Base-by-base conservation (phyloP, 2,797 vertebrate genomes). In the Mycteria americana region DNA sequence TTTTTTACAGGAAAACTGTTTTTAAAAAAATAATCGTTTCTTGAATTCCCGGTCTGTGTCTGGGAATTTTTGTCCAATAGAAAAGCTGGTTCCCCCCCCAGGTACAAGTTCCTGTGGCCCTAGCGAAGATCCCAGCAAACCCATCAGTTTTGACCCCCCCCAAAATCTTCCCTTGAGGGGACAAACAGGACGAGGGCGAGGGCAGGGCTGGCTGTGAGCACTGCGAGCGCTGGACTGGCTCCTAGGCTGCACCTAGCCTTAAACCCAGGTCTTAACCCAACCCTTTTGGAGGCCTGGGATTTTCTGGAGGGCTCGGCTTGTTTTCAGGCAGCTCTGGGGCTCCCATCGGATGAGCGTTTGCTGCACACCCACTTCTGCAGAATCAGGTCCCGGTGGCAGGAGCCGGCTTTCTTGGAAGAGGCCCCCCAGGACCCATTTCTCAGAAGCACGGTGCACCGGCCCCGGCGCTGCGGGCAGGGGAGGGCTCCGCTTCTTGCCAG, bases 381-480 rank as follows among this genome's bases (percentile, higher is more conserved):
- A 78, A n/a, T 0, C 22, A 0, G 7, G 16, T 73, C 48, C 68
- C 4, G 22, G 64, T 16, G 60, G 69, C 48, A 56, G 51, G 30
- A 64, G 39, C 48, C 1, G 2, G 30, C 3, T 13, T 74, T 77
- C 10, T 2, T 53, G 92, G 94, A 62, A 88, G 73, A 23, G 76
- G 53, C 2, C 2, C 78, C 62, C 69, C 67, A 15, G 67, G 72
- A 57, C 6, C 12, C 0, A 0, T 41, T 88, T 73, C 92, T 84
- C 0, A 0, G 82, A 56, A 78, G 41, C 11, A 4, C 0, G 9
- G 18, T 39, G 23, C 35, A 7, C 15, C 8, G 3, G 54, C 75
- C 25, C 62, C 3, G 3, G 48, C 0, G 4, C 70, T 4, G 4
- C 0, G 1, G 41, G 48, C 48, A 31, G 67, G n/a, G 88, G 50